These are phyloP conservation scores for Bagarius yarrelli DNA, from an alignment of 2,113 vertebrate species.

Conservation along the genomic window DNA sequence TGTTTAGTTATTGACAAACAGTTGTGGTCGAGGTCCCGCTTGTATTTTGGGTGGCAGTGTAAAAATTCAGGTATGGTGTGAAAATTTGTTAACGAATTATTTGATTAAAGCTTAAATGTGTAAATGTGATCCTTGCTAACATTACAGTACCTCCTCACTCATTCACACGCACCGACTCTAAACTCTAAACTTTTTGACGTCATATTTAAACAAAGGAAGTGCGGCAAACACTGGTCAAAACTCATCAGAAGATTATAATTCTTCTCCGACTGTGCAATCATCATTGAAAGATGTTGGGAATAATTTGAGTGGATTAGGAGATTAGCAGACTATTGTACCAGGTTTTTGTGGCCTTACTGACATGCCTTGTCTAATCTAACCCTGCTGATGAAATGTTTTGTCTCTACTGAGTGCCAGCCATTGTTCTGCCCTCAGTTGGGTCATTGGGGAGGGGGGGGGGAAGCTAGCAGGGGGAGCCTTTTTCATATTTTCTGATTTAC, in stretches of 20 bases:
- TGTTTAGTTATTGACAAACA: neutral
- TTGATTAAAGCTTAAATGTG: constrained; percentile 29
- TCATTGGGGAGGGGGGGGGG: constrained; percentile 38
- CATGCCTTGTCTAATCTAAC: constrained; percentile 52
- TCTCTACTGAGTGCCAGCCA: constrained; percentile 48
- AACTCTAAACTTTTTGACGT: constrained; percentile 29
- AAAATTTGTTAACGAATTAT: constrained; percentile 31
- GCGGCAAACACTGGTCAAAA: constrained; percentile 35
- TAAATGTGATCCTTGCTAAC: constrained; percentile 30
- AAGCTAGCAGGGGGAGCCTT: constrained; percentile 33
- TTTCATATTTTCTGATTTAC: constrained; percentile 48
- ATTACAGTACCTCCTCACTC: constrained; percentile 10
- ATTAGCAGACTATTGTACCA: constrained; percentile 47
- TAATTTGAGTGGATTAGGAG: constrained; percentile 56
- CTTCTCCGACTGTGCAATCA: constrained; percentile 47
- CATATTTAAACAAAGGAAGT: constrained; percentile 20
- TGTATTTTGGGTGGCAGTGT: constrained; percentile 30
- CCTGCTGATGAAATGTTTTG: constrained; percentile 52
- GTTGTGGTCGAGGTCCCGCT: constrained; percentile 9
- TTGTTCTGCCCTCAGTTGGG: constrained; percentile 40
- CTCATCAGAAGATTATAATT: constrained; percentile 51
- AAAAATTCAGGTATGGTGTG: constrained; percentile 35
- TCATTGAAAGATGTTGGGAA: constrained; percentile 47
- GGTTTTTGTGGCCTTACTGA: constrained; percentile 49
- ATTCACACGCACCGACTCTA: constrained; percentile 34